Evolutionary conservation across 2,888 invertebrate genomes (phyloP), one percentile per base, ranked within the genome.

Genomic region (Tillus elongatus): DNA sequence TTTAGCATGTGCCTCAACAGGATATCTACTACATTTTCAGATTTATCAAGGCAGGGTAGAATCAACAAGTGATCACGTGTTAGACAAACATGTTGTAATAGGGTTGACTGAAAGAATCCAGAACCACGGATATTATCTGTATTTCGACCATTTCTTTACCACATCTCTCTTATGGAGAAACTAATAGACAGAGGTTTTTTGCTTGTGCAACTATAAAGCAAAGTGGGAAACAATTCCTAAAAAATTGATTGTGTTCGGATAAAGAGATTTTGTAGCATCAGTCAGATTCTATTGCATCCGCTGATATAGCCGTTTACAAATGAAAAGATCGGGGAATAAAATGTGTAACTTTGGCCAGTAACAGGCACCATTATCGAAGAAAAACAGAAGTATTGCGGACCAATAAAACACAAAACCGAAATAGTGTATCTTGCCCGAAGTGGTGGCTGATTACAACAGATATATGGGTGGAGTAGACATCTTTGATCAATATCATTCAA

Each of bases 391-490:
- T 2, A 10, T 27, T 27, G 27, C 27, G 27, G 3, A 27, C 27
- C 4, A 27, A 27, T 27, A 27, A 27, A 27, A 27, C 4, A 4
- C 10, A 11, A 3, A 27, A 4, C 10, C 27, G 27, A 31, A 4
- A 31, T 31, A 31, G 13, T 9, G 15, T 35, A 27, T 27, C 27
- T 27, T 27, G 27, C 11, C 30, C 13, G 30, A 13, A 13, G 10
- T 13, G 6, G 13, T 30, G 13, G 12, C 30, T 30, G 30, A 30
- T 9, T 30, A 30, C 30, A 30, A 30, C 13, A 11, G 30, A 11
- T 30, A 13, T 30, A 30, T 30, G 30, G 30, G 30, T n/a, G 30
- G 30, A 30, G 30, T 30, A 13, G 10, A 11, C 2, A 9, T 30
- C 3, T 3, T 30, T 9, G 12, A 14, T 15, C 2, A 3, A 13